These are phyloP conservation scores for Herpailurus yagouaroundi DNA, from an alignment of 2,113 vertebrate genomes.

Conservation along the genomic window DNA sequence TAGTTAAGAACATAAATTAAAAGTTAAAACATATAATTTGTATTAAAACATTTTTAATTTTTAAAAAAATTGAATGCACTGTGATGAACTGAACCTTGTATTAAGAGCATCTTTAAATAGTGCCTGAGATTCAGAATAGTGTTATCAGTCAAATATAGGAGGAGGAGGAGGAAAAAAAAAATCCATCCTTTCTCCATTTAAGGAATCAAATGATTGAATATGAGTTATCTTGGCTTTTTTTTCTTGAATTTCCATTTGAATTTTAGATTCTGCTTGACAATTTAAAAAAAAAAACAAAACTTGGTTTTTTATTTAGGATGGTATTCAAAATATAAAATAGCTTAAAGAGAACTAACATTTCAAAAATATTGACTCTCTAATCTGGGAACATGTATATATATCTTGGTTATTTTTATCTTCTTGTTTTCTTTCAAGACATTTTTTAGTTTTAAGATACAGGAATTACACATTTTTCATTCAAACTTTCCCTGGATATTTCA, in stretches of 20 bases:
- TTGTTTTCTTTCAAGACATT: background rate
- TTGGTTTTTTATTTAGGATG: background rate
- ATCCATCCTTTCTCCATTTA: background rate
- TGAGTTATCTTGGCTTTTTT: background rate
- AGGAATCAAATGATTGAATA: background rate
- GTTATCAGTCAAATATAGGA: background rate
- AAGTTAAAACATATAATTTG: background rate
- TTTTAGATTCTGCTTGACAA: background rate
- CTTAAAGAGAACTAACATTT: background rate
- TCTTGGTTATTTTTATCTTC: background rate
- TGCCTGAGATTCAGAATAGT: background rate
- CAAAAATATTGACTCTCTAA: background rate
- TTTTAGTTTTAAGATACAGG: background rate
- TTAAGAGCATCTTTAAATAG: background rate
- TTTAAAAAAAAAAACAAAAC: background rate
- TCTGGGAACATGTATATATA: background rate
- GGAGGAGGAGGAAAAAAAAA: background rate
- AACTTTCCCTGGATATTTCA: background rate
- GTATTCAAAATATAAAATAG: background rate
- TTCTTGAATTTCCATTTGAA: background rate
- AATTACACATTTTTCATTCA: background rate
- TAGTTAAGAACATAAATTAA: background rate
- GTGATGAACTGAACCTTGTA: background rate
- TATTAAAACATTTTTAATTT: background rate
- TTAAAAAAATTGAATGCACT: background rate